Evolutionary conservation across 2,113 vertebrate species (phyloP), one percentile per base, ranked within the genome.

Genomic region (Peromyscus californicus): DNA sequence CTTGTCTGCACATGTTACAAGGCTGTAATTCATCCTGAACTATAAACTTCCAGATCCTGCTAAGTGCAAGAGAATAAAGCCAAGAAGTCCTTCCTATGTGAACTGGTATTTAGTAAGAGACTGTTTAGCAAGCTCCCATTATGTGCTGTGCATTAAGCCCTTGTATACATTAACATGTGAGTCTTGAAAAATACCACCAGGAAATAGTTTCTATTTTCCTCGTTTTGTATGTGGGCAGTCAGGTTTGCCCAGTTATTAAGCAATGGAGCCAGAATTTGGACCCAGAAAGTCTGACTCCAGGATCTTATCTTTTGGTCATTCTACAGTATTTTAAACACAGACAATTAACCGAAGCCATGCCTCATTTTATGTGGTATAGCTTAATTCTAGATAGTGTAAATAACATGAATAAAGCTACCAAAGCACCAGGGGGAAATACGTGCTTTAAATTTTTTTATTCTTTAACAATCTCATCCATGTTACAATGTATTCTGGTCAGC

Each of bases 391-490:
- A 57, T 31, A 42, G 31, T 69, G 92, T 88, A 61, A 94, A 42
- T 79, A 84, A 79, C 45, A 90, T 57, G 90, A 95, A 65, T 39
- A 78, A 96, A 95, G 70, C 63, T 42, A 21, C n/a, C 19, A 74
- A 74, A 83, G n/a, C 26, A 72, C 7, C 22, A 65, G 33, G 36
- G 11, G 36, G 69, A 94, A 93, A 48, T 9, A 83, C 0, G 8
- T 6, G 11, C 15, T 79, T 92, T 70, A 69, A 78, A 7, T 24
- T 57, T 63, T 59, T 84, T 42, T 29, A 45, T 67, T 48, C 42
- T 67, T 86, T 67, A 21, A 67, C 83, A 67, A 67, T 67, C 21
- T 48, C 84, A 21, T 48, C 19, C 42, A 48, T 33, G 63, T 67
- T 67, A 86, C 42, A 86, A 67, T 48, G 45, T 86, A 36, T 45